Evolutionary conservation across 2,113 vertebrate genomes (phyloP).

Genomic region (Sapayoa aenigma): DNA sequence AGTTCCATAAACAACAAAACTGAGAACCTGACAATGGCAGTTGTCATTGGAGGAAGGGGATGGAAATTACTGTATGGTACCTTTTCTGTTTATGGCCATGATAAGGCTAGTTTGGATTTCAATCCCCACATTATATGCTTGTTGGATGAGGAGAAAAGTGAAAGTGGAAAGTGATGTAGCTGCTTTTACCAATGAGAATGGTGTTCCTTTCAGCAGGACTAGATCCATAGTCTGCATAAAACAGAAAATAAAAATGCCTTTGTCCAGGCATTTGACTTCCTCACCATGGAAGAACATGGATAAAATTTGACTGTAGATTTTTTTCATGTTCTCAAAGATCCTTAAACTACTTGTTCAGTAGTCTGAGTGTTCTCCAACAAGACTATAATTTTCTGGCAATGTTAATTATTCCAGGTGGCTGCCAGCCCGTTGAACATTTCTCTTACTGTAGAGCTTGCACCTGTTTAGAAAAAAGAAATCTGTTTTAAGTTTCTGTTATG

Average conservation of each 20-base stretch:
- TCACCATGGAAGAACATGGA: not conserved
- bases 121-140: not conserved
- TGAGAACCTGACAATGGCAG: not conserved
- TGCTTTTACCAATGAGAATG: not conserved
- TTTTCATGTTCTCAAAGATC: not conserved
- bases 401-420: conserved; percentile 2
- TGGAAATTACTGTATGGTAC: not conserved
- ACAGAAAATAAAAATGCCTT: not conserved
- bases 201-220: not conserved
- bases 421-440: not conserved
- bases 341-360: not conserved
- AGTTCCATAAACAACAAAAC: not conserved
- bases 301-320: not conserved
- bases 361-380: not conserved
- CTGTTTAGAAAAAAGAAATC: not conserved
- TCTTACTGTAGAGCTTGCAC: not conserved
- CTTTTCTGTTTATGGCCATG: not conserved
- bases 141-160: not conserved
- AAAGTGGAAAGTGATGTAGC: not conserved
- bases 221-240: not conserved
- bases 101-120: not conserved
- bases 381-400: not conserved
- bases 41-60: not conserved
- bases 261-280: not conserved
- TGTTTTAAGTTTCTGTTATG: not conserved